Conservation (phyloP, 2,888 invertebrate species). For the Ariolimax columbianus region DNA sequence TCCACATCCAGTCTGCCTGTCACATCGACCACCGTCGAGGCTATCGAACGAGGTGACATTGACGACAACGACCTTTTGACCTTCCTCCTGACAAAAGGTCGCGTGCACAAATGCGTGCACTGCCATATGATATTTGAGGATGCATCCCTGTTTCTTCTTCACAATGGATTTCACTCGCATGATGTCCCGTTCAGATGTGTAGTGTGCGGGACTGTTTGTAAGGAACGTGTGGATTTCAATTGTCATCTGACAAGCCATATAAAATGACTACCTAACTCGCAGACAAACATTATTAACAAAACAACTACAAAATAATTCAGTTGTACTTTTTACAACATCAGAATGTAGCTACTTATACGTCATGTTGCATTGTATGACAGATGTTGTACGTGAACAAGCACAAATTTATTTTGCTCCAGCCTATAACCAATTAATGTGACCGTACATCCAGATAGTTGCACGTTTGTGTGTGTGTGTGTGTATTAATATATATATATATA, state of each 20-base stretch:
- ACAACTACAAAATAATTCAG: background rate
- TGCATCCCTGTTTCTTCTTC: slow-evolving; percentile 72
- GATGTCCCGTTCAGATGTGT: slow-evolving; percentile 74
- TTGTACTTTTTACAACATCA: background rate
- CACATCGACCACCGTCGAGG: slow-evolving; percentile 48
- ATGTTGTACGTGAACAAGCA: background rate
- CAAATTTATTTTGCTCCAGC: background rate
- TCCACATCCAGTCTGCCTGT: slow-evolving; percentile 54
- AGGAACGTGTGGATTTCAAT: slow-evolving; percentile 73
- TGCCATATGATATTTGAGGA: slow-evolving; percentile 75
- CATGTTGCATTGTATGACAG: background rate
- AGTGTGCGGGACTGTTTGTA: slow-evolving; percentile 70
- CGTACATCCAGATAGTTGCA: background rate
- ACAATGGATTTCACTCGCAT: slow-evolving; percentile 74
- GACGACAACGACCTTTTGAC: slow-evolving; percentile 68
- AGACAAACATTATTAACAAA: background rate
- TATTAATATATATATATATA: background rate
- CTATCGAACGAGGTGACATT: slow-evolving; percentile 54
- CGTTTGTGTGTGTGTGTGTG: background rate
- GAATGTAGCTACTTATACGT: background rate
- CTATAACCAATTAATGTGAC: background rate
- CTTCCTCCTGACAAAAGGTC: slow-evolving; percentile 68
- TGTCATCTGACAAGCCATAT: slow-evolving; percentile 75
- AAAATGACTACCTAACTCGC: slow-evolving; percentile 60
- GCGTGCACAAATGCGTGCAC: slow-evolving; percentile 73